These are phyloP conservation scores for Melopsittacus undulatus DNA, from an alignment of 2,797 vertebrate species.

Conservation along the genomic window DNA sequence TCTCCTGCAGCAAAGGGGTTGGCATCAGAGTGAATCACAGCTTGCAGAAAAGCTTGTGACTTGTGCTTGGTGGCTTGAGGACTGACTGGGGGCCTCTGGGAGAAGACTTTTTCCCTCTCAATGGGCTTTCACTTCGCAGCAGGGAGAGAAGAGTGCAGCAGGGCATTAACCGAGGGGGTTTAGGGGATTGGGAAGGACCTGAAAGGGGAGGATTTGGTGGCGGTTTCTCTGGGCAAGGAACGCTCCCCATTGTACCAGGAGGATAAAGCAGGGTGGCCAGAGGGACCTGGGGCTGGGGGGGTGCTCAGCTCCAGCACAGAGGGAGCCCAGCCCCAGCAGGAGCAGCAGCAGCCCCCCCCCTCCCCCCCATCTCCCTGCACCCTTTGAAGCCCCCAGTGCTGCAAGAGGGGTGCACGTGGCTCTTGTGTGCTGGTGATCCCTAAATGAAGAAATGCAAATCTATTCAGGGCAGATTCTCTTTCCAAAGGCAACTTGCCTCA, in stretches of 20 bases:
- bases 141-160: background rate
- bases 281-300: background rate
- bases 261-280: background rate
- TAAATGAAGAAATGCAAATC: slow-evolving; percentile 68
- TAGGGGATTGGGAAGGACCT: slow-evolving; percentile 12
- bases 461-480: slow-evolving; percentile 59
- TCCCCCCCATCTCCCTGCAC: background rate
- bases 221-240: background rate
- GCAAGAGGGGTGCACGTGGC: background rate
- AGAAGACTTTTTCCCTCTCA: background rate
- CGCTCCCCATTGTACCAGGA: background rate
- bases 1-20: background rate
- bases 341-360: background rate
- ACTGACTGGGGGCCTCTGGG: background rate
- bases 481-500: slow-evolving; percentile 65
- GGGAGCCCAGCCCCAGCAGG: background rate
- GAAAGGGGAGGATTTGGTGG: slow-evolving; percentile 18
- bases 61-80: background rate
- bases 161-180: background rate
- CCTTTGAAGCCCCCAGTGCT: slow-evolving; percentile 38
- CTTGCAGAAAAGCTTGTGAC: background rate
- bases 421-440: slow-evolving; percentile 51
- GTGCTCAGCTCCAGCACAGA: background rate
- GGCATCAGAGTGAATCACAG: accelerated
- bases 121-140: background rate